Evolutionary conservation across 2,888 invertebrate species (phyloP), one percentile per base, ranked within the genome.

Genomic region (Achlya flavicornis): DNA sequence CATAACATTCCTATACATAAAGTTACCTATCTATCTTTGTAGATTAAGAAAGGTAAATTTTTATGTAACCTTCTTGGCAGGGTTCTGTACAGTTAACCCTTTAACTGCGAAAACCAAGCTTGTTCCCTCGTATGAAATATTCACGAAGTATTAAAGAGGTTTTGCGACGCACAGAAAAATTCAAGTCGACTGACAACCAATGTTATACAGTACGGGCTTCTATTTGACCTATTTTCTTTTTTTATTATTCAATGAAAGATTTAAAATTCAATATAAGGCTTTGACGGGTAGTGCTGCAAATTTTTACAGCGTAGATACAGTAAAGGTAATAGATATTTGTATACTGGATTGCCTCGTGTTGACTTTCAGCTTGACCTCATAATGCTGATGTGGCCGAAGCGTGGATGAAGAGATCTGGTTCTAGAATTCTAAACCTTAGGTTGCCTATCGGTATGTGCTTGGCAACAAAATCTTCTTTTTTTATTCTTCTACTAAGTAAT

Each of bases 151-250:
- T 53, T 53, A 19, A 48, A 48, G 16, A 53, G 41, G 41, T 16
- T 53, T 53, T 53, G 53, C 53, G 53, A 53, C 53, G 48, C 48
- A 53, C 53, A 16, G 53, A 53, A 53, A 53, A 53, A 53, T 53
- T 19, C 10, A 19, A 19, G 53, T 19, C 19, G 53, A 53, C 53
- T 53, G 53, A 0, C 19, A 19, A 8, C 53, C 53, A 19, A 53
- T 19, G 10, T 10, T 19, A 19, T 53, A 53, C 53, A 53, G 53
- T 10, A 10, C 10, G 53, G 7, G 53, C 16, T 16, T 48, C n/a
- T n/a, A 48, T 16, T 16, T 53, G 53, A 53, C 53, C 53, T 53
- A 53, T 53, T 19, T 53, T 19, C 53, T 5, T 53, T 19, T 53
- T 53, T 53, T 19, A 19, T 19, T 19, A 53, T 10, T 53, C 19